Base-by-base conservation (phyloP, 2,113 vertebrate species). In the Podocnemis expansa region DNA sequence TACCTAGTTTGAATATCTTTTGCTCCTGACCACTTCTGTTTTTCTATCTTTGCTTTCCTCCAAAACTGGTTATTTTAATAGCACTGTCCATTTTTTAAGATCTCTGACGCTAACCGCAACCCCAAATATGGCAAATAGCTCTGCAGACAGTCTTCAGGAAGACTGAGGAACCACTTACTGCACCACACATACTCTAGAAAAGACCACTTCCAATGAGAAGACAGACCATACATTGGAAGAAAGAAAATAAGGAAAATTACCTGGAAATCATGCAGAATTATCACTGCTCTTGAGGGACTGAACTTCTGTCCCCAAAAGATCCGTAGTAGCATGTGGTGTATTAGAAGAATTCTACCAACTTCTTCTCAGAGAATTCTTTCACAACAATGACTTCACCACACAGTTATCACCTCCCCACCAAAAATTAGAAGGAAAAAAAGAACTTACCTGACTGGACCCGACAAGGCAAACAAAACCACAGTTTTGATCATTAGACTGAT, bases 21-120 rank as follows among this genome's bases (percentile, higher is more conserved):
- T 54, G 24, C 58, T 38, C 78, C 19, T 75, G 49, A 91, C n/a
- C 80, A 52, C 87, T 90, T 94, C 38, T 90, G 93, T 89, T 88
- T 94, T 96, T 43, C 56, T n/a, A 91, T 49, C 49, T 93, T 85
- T 84, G 81, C 75, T 89, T 49, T 93, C 84, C 51, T 84, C 52
- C 89, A 81, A 54, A 70, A 34, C 52, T 91, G n/a, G 2, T 87
- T 84, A 88, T 89, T 51, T 84, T 29, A 93, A 47, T 78, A 84
- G 76, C 55, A 24, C 19, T 84, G 78, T 43, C 73, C 43, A 52
- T 79, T 17, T 70, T 94, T 11, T 31, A n/a, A n/a, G n/a, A 22
- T 90, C 87, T 78, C 34, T 34, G 34, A 63, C 31, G 34, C 60
- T 63, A 34, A 16, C 31, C 11, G 17, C 13, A 63, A 3, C 60